Base-by-base conservation (phyloP, 2,113 vertebrate genomes). In the Coptodon bakossiorum region DNA sequence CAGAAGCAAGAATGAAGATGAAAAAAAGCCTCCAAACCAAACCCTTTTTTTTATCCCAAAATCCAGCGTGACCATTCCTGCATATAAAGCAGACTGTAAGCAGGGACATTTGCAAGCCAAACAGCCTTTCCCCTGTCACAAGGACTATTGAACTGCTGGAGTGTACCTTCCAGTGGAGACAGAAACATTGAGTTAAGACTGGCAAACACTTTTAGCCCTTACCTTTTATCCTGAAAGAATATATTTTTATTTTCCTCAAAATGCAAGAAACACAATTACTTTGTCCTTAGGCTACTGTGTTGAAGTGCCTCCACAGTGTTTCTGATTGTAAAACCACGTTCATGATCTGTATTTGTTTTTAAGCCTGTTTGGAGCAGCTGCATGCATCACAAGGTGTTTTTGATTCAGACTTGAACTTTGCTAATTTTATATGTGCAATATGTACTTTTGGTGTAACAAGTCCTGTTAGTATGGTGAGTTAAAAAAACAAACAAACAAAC, bases 341-440 rank as follows among this genome's bases (percentile, higher is more conserved):
- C n/a, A 50, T 40, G 82, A 90, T 50, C 76, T 86, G 57, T 84
- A 68, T 92, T 91, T 90, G 82, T 80, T 91, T 76, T 88, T 82
- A 45, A 83, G 76, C 73, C 80, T 89, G 79, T 91, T 89, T 19
- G 76, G 57, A 86, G 92, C 91, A 92, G 91, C 92, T 94, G 81
- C 79, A 86, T 80, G 59, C 79, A 84, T 90, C 79, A 91, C 52
- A 29, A 57, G 85, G 78, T 92, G 87, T 91, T 94, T 90, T 68
- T 56, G 88, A 92, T 86, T 89, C 86, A 91, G 86, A 92, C 90
- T 93, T 94, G 91, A 95, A 92, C 57, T 56, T 90, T 88, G 81
- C 40, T 63, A 52, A 84, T 73, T 89, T 83, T 79, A 31, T 80
- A 92, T 80, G 90, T 93, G 88, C 91, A 95, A 90, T 94, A 93